A percentile compares a stretch with the other conserved stretches of the same genome.
Conservation (phyloP, 2,113 vertebrate species). For the Archocentrus centrarchus region DNA sequence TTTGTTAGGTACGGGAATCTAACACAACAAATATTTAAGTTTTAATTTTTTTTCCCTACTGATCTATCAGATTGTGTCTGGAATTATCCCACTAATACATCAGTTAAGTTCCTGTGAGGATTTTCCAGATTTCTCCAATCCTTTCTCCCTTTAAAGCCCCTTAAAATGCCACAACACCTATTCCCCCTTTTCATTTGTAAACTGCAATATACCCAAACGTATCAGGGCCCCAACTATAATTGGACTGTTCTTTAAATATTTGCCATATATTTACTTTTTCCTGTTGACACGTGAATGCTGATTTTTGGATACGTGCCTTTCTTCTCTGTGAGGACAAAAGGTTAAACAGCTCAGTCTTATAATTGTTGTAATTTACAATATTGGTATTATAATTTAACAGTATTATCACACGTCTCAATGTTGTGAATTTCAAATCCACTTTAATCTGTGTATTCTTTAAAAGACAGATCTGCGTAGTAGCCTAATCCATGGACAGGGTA, state of each 20-base stretch:
- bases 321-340: not conserved
- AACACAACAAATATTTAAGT: not conserved
- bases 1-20: not conserved
- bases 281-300: not conserved
- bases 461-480: not conserved
- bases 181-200: conserved; percentile 32
- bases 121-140: conserved; percentile 37
- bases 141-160: conserved; percentile 51
- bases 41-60: conserved; percentile 13
- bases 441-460: conserved; percentile 22
- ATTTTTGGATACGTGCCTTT: not conserved
- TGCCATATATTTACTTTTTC: not conserved
- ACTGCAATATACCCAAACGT: not conserved
- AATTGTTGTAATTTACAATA: not conserved
- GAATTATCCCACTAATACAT: conserved; percentile 50
- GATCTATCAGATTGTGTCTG: conserved; percentile 31
- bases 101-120: conserved; percentile 45
- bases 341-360: not conserved
- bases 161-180: conserved; percentile 53
- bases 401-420: not conserved
- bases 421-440: not conserved
- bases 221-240: not conserved
- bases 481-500: not conserved
- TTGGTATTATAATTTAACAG: not conserved
- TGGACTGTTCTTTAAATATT: conserved; percentile 3